These are phyloP conservation scores for Syndactyla subalaris DNA, from an alignment of 2,797 vertebrate species.

Conservation along the genomic window DNA sequence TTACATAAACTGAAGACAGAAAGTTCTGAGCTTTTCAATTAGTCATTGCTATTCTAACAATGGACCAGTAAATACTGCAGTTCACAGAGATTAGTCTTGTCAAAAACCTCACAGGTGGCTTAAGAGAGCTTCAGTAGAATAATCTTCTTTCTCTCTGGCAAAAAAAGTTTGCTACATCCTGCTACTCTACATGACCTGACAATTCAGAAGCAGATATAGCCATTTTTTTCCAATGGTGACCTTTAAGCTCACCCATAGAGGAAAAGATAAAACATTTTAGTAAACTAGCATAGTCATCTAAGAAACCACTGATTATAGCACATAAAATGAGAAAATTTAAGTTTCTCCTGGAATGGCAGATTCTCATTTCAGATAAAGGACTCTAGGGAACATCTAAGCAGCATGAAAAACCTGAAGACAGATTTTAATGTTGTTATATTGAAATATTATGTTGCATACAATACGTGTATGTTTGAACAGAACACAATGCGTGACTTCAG, in stretches of 20 bases:
- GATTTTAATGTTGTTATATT: background rate
- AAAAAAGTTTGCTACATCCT: background rate
- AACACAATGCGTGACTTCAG: background rate
- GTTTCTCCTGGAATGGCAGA: background rate
- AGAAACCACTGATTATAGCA: background rate
- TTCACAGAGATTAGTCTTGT: background rate
- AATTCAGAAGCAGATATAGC: background rate
- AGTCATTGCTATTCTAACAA: background rate
- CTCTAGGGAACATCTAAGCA: background rate
- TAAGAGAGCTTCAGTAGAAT: background rate
- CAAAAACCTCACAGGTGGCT: background rate
- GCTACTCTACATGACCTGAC: background rate
- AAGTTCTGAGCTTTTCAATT: background rate
- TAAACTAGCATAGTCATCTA: background rate
- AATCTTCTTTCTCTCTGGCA: background rate
- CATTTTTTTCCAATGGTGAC: background rate
- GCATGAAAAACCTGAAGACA: background rate
- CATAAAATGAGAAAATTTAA: background rate
- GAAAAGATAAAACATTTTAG: background rate
- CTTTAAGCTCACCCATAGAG: background rate
- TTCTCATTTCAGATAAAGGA: background rate
- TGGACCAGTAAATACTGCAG: background rate
- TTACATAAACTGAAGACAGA: background rate
- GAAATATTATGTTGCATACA: background rate
- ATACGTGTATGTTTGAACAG: background rate